Percentiles rank a stretch among this genome's conserved stretches.
Evolutionary conservation across 1,140 invertebrate species (phyloP).

Genomic region (Conus betulinus): DNA sequence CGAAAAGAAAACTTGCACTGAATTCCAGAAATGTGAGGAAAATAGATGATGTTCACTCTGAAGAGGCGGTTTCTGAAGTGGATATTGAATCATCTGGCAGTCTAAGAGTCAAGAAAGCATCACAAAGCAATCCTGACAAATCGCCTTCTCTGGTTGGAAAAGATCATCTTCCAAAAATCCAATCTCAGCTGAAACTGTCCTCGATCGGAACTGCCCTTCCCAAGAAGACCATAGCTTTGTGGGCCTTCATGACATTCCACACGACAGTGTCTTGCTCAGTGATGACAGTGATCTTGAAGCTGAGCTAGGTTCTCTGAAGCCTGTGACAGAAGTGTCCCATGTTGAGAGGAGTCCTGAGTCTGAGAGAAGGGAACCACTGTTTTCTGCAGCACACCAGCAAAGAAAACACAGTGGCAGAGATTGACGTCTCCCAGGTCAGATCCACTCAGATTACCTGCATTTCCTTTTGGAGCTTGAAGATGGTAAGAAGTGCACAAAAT

Average conservation of each 20-base stretch:
- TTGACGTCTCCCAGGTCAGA: neutral
- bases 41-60: neutral
- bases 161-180: neutral
- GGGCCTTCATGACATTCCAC: neutral
- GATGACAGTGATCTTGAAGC: neutral
- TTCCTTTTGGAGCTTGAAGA: neutral
- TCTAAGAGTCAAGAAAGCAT: neutral
- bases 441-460: neutral
- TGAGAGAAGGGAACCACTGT: neutral
- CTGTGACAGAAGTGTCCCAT: neutral
- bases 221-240: neutral
- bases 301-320: neutral
- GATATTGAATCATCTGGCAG: neutral
- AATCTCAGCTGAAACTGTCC: conserved; percentile 9
- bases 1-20: neutral
- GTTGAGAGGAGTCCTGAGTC: neutral
- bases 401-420: neutral
- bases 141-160: neutral
- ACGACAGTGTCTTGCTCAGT: neutral
- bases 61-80: neutral
- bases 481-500: neutral
- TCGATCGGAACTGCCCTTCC: conserved; percentile 9
- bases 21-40: neutral
- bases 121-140: neutral
- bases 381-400: conserved; percentile 28